Evolutionary conservation across 1,140 invertebrate species (phyloP), one percentile per base, ranked within the genome.

Genomic region (Lepidotrigona ventralis): DNA sequence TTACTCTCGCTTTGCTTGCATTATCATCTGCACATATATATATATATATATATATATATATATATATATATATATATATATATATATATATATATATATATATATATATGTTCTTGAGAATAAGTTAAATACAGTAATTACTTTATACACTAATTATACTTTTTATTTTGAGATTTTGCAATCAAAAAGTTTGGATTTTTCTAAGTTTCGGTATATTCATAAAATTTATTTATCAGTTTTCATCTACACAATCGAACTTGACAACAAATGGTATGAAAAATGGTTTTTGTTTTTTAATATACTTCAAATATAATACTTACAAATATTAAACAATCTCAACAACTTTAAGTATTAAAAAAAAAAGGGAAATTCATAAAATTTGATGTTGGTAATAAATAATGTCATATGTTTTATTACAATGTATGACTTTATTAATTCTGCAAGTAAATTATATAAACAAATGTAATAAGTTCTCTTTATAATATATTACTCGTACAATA

Each of bases 391-490:
- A 12, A 29, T 66, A 19, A 71, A 71, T 6, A 19, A 53, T 19
- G 17, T 1, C 17, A 5, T 26, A n/a, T 19, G 12, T 68, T 23
- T 78, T 69, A 79, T 39, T 71, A 46, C 39, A 46, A 46, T 46
- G 39, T 46, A 46, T 46, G 39, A 46, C 33, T 74, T 81, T 81
- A 82, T 82, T 82, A 9, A 29, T 69, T 63, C 54, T 53, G 64
- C n/a, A 60, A 60, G 21, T 69, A 58, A 58, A 69, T n/a, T 51
- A 77, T 60, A 82, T 60, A 82, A 58, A 46, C 66, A 68, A 64
- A 81, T 81, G 68, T 4, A 76, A 51, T 82, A 82, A 58, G 29
- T 21, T 73, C 39, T 64, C n/a, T 19, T 53, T 51, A 74, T 66
- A 68, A 66, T n/a, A 21, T 73, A 81, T 68, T 26, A 75, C 26